Evolutionary conservation across 2,797 vertebrate genomes (phyloP).

Genomic region (Periophthalmus magnuspinnatus): DNA sequence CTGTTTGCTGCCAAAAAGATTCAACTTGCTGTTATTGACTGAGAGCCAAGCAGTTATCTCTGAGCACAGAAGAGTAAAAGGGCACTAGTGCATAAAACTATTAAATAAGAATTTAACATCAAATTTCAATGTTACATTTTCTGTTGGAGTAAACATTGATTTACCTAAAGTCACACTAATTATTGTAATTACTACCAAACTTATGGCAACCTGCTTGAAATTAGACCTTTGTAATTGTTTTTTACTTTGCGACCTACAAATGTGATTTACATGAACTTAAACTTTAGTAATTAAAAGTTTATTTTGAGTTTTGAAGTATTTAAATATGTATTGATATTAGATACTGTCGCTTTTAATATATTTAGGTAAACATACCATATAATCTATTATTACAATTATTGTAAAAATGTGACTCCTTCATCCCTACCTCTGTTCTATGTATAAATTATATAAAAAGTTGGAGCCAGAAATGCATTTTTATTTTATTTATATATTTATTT

Average conservation of each 20-base stretch:
- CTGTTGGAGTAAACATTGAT: neutral
- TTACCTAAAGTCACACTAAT: neutral
- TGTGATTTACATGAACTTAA: neutral
- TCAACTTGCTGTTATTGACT: constrained; percentile 1
- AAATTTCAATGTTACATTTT: neutral
- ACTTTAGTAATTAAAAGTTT: neutral
- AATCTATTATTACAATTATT: neutral
- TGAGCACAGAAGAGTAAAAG: neutral
- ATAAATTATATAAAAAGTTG: neutral
- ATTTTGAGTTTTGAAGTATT: neutral
- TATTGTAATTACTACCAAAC: neutral
- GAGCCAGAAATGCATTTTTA: neutral
- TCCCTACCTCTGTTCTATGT: too few relatives aligned
- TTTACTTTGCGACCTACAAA: neutral
- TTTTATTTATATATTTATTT: neutral
- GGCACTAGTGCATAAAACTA: neutral
- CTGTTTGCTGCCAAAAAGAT: neutral
- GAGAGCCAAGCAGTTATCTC: neutral
- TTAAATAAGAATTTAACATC: neutral
- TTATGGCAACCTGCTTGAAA: neutral
- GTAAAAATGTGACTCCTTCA: too few relatives aligned
- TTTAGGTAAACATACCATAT: neutral
- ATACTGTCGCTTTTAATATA: neutral
- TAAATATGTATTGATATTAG: neutral
- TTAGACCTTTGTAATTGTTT: neutral